A percentile compares a stretch with the other conserved stretches of the same genome.
These are phyloP conservation scores for Eupeodes luniger DNA, from an alignment of 2,888 invertebrate genomes.

Conservation along the genomic window DNA sequence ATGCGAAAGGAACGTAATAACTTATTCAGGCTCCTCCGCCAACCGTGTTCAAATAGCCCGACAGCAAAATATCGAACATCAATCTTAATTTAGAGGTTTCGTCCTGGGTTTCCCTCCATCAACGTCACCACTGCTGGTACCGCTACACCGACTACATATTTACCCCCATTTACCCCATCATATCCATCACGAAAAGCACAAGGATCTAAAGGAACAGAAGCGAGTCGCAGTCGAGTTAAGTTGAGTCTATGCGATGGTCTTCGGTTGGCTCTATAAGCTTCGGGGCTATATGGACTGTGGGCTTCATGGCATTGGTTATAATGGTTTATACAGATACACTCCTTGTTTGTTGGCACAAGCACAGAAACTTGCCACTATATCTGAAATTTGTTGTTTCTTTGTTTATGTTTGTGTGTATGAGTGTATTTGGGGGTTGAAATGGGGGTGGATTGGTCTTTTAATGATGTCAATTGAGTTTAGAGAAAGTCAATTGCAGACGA, in stretches of 20 bases:
- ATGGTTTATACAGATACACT: slow-evolving; percentile 1
- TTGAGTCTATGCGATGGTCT: slow-evolving; percentile 9
- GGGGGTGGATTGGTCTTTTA: slow-evolving; percentile 10
- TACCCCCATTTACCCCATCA: background rate
- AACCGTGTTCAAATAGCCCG: slow-evolving; percentile 73
- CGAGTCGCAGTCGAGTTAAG: background rate
- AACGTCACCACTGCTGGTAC: background rate
- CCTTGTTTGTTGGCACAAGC: slow-evolving; percentile 4
- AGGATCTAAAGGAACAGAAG: slow-evolving; percentile 23
- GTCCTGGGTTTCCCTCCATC: slow-evolving; percentile 31
- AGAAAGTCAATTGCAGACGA: slow-evolving; percentile 2
- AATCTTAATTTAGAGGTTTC: slow-evolving; percentile 74
- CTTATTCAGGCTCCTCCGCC: slow-evolving; percentile 70
- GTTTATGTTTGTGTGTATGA: background rate
- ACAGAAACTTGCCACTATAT: background rate
- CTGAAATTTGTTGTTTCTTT: slow-evolving; percentile 1
- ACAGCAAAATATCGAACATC: slow-evolving; percentile 75
- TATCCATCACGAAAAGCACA: slow-evolving; percentile 22
- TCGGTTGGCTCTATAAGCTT: background rate
- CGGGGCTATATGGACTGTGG: background rate
- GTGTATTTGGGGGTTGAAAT: background rate
- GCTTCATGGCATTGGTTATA: slow-evolving; percentile 15
- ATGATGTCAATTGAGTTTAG: slow-evolving; percentile 47
- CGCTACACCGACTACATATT: background rate
- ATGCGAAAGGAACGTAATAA: slow-evolving; percentile 68